Base-by-base conservation (phyloP, 1,140 invertebrate species). In the Camponotus pennsylvanicus region DNA sequence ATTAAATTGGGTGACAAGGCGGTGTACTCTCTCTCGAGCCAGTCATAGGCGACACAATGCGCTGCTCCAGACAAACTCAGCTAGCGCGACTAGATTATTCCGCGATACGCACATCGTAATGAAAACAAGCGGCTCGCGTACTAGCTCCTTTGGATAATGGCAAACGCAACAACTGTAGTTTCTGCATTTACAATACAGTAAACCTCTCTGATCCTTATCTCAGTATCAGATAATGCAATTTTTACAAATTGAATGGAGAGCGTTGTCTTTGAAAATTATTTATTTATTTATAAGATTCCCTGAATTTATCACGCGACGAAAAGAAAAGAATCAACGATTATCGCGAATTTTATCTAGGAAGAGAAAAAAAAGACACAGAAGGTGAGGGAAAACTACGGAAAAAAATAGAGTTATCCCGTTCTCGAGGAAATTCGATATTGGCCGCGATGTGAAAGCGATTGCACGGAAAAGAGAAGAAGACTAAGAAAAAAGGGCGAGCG, bases 1-100 rank as follows among this genome's bases (percentile, higher is more conserved):
- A 85, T 85, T 79, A 85, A 85, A 85, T 78, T 85, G 82, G 73
- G 73, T 85, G 82, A 85, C 82, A 85, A 85, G 59, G 75, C 59
- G 82, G 34, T 27, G 34, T 52, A 49, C 59, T 77, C 57, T 37
- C 57, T 9, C 21, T 11, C 1, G 21, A 70, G n/a, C 21, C 34
- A 45, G 52, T 57, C 66, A 37, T 45, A 67, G 42, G 40, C 55
- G 27, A 42, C 67, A 45, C 71, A 82, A 73, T 82, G 79, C 9
- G 37, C 52, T 13, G 79, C 73, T 32, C 79, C 55, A 55, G 21
- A 34, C 55, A 73, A 45, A 66, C 52, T 59, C 32, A 55, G 18
- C 18, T 34, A 21, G n/a, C 55, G 37, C 11, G 32, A 42, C 79
- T 80, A 83, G 79, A 75, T 83, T 61, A n/a, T 49, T 73, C 40